phyloP scores from a whole-genome alignment of 1,140 invertebrate genomes.

The Magallana gigas region DNA sequence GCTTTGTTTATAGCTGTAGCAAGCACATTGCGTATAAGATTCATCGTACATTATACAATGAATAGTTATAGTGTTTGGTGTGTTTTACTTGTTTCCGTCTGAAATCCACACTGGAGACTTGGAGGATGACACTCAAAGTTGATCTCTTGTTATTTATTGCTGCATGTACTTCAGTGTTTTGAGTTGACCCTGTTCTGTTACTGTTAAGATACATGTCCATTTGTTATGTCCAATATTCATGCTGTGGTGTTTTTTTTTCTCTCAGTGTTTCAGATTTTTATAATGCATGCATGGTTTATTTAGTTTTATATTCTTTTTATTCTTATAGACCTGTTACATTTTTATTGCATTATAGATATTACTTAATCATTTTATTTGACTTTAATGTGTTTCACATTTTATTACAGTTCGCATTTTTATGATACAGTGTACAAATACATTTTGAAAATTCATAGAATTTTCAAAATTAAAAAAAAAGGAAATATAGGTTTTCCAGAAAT shows the following conservation, averaged over 20 bases:
- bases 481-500: no score
- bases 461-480: no score
- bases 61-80: neutral
- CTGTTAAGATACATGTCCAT: neutral
- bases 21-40: no score
- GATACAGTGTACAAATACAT: no score
- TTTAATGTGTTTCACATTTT: no score
- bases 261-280: neutral
- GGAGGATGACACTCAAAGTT: neutral
- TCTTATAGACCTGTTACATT: neutral
- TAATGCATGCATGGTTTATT: slow-evolving; percentile 14
- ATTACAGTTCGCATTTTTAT: no score
- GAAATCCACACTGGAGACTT: neutral
- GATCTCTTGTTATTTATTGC: slow-evolving; percentile 18
- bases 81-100: neutral
- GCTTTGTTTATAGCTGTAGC: no score
- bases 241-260: neutral
- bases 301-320: slow-evolving; percentile 20
- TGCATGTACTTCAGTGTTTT: neutral
- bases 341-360: neutral
- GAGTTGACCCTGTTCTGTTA: neutral
- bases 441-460: no score
- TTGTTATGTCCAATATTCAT: neutral
- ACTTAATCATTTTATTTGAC: neutral
- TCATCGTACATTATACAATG: neutral